A percentile compares a stretch with the other conserved stretches of the same genome.
Conservation (phyloP, 2,113 vertebrate genomes). For the Tonatia bakeri region DNA sequence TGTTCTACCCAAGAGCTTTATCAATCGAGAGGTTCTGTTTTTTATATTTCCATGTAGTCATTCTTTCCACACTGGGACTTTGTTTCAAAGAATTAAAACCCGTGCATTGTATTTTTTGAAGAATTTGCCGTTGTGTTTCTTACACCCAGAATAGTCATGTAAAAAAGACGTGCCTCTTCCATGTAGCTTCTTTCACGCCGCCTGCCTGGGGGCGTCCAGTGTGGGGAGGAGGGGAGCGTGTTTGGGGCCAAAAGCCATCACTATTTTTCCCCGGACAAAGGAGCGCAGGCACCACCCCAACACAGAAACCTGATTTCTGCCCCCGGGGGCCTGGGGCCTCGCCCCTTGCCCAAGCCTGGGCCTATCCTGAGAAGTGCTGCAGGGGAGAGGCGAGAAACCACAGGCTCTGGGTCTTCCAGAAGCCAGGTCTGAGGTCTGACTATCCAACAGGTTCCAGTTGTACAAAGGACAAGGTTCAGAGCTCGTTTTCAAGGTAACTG, state of each 20-base stretch:
- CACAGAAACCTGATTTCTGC: slow-evolving; percentile 85
- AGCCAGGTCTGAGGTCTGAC: slow-evolving; percentile 51
- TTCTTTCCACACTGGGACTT: not conserved
- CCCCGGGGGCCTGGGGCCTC: slow-evolving; percentile 75
- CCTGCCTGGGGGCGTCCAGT: slow-evolving; percentile 78
- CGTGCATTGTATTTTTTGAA: not conserved
- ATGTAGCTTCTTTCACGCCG: slow-evolving; percentile 46
- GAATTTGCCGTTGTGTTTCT: slow-evolving; percentile 19
- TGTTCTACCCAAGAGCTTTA: not conserved
- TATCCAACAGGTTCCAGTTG: slow-evolving; percentile 55
- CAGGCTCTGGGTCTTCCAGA: slow-evolving; percentile 67
- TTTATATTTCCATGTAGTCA: not conserved
- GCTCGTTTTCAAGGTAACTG: slow-evolving; percentile 77
- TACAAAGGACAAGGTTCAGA: slow-evolving; percentile 54
- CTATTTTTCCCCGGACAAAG: slow-evolving; percentile 84
- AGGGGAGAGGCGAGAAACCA: slow-evolving; percentile 71
- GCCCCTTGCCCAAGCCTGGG: slow-evolving; percentile 74
- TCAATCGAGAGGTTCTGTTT: not conserved
- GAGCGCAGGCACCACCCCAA: slow-evolving; percentile 82
- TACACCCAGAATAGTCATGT: slow-evolving; percentile 45
- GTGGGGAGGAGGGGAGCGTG: not conserved
- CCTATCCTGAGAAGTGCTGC: slow-evolving; percentile 75
- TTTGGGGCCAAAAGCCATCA: slow-evolving; percentile 71
- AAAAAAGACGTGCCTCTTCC: slow-evolving; percentile 52
- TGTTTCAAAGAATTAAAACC: not conserved